phyloP scores from a whole-genome alignment of 2,797 vertebrate genomes.

The Esox masquinongy region DNA sequence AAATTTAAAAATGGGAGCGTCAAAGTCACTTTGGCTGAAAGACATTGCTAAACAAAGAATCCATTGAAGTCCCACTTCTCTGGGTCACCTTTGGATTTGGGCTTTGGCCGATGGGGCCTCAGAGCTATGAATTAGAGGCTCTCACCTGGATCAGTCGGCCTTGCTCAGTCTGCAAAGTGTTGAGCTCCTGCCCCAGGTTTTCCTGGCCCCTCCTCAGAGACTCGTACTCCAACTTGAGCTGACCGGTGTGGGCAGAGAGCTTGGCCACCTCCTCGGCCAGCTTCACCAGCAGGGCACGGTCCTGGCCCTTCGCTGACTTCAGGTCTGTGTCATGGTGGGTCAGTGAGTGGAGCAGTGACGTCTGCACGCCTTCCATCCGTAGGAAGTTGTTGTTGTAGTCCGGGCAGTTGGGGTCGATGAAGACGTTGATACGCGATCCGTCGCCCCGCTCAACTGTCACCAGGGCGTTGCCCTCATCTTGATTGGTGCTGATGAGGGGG shows the following conservation, averaged over 20 bases:
- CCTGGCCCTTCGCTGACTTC: constrained; percentile 72
- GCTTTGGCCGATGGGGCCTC: not conserved
- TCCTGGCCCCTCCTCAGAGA: constrained; percentile 81
- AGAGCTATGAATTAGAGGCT: not conserved
- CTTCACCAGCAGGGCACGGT: constrained; percentile 75
- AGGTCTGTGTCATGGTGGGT: constrained; percentile 72
- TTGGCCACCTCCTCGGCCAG: constrained; percentile 82
- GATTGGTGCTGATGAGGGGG: constrained; percentile 80
- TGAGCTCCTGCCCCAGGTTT: constrained; percentile 81
- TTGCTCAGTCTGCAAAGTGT: constrained; percentile 82
- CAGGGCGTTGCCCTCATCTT: constrained; percentile 80
- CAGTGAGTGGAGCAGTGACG: constrained; percentile 76
- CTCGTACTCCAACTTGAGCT: constrained; percentile 80
- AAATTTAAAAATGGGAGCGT: not conserved
- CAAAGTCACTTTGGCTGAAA: not conserved
- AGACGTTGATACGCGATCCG: constrained; percentile 85
- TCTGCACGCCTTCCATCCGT: constrained; percentile 84
- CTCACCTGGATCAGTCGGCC: constrained; percentile 83
- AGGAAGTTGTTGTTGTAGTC: constrained; percentile 76
- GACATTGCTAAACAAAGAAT: not conserved
- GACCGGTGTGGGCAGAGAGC: constrained; percentile 76
- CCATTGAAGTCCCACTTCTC: not conserved
- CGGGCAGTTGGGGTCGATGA: constrained; percentile 87
- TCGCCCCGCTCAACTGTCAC: constrained; percentile 84
- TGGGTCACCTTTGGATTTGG: not conserved